Evolutionary conservation across 2,113 vertebrate genomes (phyloP), one percentile per base, ranked within the genome.

Genomic region (Melanotaenia duboulayi): DNA sequence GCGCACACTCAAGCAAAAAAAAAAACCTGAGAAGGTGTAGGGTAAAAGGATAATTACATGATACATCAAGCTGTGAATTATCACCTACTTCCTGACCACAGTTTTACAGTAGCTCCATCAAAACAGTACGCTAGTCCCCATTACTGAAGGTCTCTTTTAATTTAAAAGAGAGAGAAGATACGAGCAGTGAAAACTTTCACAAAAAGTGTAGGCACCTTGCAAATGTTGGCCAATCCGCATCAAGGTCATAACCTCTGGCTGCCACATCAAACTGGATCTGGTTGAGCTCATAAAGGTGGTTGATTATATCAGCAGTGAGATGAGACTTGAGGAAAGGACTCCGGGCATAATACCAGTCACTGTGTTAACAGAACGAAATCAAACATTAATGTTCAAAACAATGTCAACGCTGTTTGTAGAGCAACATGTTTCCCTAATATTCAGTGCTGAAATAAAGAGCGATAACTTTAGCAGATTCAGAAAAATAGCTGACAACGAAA

Each of bases 281-380:
- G n/a, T 96, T 99, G 81, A 99, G 95, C 88, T 99, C 97, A 54
- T 99, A 99, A 10, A 99, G 96, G 2, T 96, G 93, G 81, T 94
- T 96, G 81, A 98, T 94, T 22, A 99, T 97, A 79, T 98, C 96
- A 54, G 93, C 94, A 68, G 94, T 96, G 80, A 96, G 91, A 86
- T 95, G 94, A 22, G 94, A 90, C 90, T 96, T 96, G 71, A 97
- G 94, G 73, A 99, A 95, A 25, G 97, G 97, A 89, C 97, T 99
- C 76, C 97, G 94, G 51, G 94, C 94, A 60, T 96, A 98, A 89
- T 97, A 99, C 97, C 97, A 99, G 83, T 98, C 97, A 85, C 97
- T 99, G 88, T 44, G 77, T n/a, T 2, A 61, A 61, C 54, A 51
- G 75, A 82, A 73, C 2, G 78, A 0, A 65, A 75, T 52, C 5